These are phyloP conservation scores for Sphaerodactylus townsendi DNA, from an alignment of 2,113 vertebrate species.

Conservation along the genomic window DNA sequence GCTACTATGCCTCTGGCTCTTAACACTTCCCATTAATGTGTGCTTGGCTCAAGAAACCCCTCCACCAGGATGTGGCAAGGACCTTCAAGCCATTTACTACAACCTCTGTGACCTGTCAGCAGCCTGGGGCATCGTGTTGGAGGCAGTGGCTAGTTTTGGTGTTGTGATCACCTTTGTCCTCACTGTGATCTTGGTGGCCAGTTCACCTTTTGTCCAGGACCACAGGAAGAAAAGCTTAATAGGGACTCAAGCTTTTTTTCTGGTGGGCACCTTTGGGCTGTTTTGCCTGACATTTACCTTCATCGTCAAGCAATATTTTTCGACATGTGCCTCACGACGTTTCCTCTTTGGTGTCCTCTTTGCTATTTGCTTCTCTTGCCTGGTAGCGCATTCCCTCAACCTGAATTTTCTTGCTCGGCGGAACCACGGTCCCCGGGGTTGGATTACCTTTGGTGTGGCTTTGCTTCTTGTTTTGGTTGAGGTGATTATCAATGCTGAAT, in stretches of 20 bases:
- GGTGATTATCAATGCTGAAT: constrained; percentile 92
- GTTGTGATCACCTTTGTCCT: constrained; percentile 82
- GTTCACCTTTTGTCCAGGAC: constrained; percentile 83
- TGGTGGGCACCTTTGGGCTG: constrained; percentile 85
- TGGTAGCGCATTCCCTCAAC: constrained; percentile 82
- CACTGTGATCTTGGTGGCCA: constrained; percentile 86
- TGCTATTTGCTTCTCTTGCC: constrained; percentile 87
- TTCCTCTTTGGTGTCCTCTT: constrained; percentile 95
- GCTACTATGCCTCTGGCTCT: constrained; percentile 20
- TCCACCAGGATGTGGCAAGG: constrained; percentile 78
- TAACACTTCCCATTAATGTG: background rate
- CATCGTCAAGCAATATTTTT: constrained; percentile 83
- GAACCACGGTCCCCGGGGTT: constrained; percentile 73
- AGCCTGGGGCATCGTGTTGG: constrained; percentile 89
- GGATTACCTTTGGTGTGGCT: constrained; percentile 78
- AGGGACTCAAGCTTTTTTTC: constrained; percentile 80
- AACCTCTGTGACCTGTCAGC: constrained; percentile 85
- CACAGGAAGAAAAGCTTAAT: constrained; percentile 77
- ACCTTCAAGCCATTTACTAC: constrained; percentile 85
- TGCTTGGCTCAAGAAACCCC: constrained; percentile 46
- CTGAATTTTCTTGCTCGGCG: constrained; percentile 81
- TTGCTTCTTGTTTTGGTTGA: constrained; percentile 85
- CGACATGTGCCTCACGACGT: constrained; percentile 87
- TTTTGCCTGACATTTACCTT: constrained; percentile 92
- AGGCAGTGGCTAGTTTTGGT: constrained; percentile 83